Base-by-base conservation (phyloP, 2,113 vertebrate genomes). In the Otolemur garnettii region DNA sequence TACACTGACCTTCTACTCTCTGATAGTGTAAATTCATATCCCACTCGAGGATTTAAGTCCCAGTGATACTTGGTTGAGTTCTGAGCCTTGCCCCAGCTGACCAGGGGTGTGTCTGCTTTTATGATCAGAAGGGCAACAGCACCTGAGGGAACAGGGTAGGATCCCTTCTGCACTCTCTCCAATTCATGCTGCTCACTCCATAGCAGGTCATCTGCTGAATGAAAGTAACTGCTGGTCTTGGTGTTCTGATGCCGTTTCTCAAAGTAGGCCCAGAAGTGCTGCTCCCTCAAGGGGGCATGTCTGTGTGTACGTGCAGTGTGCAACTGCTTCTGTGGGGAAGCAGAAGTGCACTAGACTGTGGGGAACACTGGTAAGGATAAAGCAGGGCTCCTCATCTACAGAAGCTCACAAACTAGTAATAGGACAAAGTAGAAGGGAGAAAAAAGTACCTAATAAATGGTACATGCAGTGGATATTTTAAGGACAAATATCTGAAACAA, bases 1-100 rank as follows among this genome's bases (percentile, higher is more conserved):
- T 4, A 1, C 83, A 15, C 1, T 59, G 93, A 93, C 95, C 96
- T 94, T 60, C 94, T 94, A 57, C 93, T 66, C 95, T 87, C 91
- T 69, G 92, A 72, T 78, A 85, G 83, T 38, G 85, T 38, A 93
- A 97, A 94, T 87, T 89, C 97, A 97, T 42, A 53, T 1, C 84
- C 81, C 72, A 8, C 11, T 18, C 15, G 69, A 91, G 93, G 78
- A 68, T 45, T 89, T 69, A n/a, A 26, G 94, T 59, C 55, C 0
- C 0, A 22, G 53, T 15, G 90, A 60, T 64, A 90, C 78, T 3
- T 1, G 0, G 17, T 71, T 2, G 26, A 78, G 91, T 57, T 89
- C 66, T 88, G 87, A 93, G 35, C 2, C 26, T 64, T 38, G 64
- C 35, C 53, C 69, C 74, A 0, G 9, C 42, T 0, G 74, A 78